Evolutionary conservation across 2,797 vertebrate genomes (phyloP).

Genomic region (Gymnopithys bicolor): DNA sequence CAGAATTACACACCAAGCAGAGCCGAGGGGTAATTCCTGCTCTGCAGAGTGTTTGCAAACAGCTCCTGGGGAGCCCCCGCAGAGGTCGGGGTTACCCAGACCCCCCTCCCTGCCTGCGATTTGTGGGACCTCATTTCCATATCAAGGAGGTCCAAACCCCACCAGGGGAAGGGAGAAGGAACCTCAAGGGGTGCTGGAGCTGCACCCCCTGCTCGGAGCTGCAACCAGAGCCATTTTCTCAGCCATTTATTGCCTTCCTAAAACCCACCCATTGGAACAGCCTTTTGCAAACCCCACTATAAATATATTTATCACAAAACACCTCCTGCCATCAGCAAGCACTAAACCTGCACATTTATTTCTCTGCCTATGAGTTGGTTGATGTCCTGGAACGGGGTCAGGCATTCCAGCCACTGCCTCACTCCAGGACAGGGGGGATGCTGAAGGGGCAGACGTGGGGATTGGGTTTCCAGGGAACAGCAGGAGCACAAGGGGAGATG

Average conservation of each 20-base stretch:
- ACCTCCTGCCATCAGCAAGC: background rate
- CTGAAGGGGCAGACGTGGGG: background rate
- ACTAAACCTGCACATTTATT: background rate
- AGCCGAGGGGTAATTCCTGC: background rate
- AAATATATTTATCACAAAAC: conserved; percentile 18
- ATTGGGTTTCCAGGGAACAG: background rate
- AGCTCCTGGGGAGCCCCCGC: background rate
- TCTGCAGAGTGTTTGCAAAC: conserved; percentile 56
- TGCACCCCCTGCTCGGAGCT: background rate
- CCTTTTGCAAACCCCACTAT: background rate
- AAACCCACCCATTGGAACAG: background rate
- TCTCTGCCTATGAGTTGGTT: background rate
- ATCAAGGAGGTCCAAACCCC: accelerated
- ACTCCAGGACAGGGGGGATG: background rate
- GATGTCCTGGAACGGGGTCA: background rate
- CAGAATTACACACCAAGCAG: background rate
- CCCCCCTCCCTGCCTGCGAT: accelerated
- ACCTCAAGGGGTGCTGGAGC: background rate
- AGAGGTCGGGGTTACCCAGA: background rate
- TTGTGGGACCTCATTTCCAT: background rate
- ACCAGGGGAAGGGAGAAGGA: accelerated
- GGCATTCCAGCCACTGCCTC: background rate
- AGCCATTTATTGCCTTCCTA: conserved; percentile 27
- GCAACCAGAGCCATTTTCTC: background rate
- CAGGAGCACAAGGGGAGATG: background rate